These are phyloP conservation scores for Mohoua ochrocephala DNA, from an alignment of 2,113 vertebrate species.

Conservation along the genomic window DNA sequence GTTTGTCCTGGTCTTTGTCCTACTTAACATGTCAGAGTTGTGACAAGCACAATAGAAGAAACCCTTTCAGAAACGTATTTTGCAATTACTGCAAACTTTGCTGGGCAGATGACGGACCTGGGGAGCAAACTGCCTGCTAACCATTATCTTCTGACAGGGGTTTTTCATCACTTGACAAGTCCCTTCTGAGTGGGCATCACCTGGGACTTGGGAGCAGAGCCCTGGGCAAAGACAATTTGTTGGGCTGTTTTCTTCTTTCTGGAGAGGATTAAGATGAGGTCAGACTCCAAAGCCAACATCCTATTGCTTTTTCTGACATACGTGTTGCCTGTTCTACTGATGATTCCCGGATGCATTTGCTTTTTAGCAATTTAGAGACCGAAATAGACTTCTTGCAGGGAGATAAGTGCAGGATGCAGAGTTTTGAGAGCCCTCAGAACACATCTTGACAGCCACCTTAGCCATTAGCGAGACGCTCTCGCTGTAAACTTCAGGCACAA, in stretches of 20 bases:
- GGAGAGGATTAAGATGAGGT: not conserved
- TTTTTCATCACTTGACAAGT: not conserved
- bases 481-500: not conserved
- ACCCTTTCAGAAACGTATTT: not conserved
- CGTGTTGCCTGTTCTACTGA: not conserved
- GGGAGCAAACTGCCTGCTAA: not conserved
- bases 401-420: not conserved
- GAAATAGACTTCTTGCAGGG: not conserved
- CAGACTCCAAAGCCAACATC: not conserved
- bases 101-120: not conserved
- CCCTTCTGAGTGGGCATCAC: not conserved
- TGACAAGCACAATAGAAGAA: conserved; percentile 25
- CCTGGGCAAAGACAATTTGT: not conserved
- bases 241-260: not conserved
- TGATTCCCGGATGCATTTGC: not conserved
- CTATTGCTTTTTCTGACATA: not conserved
- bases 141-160: not conserved
- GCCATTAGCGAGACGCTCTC: not conserved
- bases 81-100: not conserved
- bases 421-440: not conserved
- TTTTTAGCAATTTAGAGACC: not conserved
- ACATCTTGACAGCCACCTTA: not conserved
- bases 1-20: conserved; percentile 5
- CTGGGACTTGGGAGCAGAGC: not conserved
- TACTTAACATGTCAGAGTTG: not conserved